Base-by-base conservation (phyloP, 1,140 invertebrate species). In the Dendroctonus valens region DNA sequence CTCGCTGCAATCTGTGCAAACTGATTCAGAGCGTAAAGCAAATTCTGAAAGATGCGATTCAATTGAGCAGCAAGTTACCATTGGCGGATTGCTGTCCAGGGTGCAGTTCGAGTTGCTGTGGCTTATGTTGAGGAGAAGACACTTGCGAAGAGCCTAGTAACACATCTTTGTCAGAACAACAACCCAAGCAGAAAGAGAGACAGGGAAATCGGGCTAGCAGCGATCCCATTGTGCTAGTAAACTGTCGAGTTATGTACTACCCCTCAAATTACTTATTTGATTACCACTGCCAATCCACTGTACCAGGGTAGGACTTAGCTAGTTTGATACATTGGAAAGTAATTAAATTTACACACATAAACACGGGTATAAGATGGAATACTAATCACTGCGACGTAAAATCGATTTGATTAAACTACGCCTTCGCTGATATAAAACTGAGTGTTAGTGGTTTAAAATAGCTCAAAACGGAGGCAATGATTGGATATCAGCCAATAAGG, bases 61-160 rank as follows among this genome's bases (percentile, higher is more conserved):
- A 26, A 26, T 26, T 26, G 26, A 3, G 26, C 26, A 26, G 26
- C 26, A 26, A 78, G 60, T 72, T 86, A 90, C 88, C 89, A 83
- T 90, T 90, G 78, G 87, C 84, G 81, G 89, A 90, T 79, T 84
- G 83, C 74, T 85, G 82, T 79, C 81, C 83, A 72, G 87, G 85
- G 81, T 87, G 87, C 77, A 91, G 83, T 80, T 91, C 88, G 78
- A 91, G 84, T 80, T 90, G 87, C 77, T 83, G 75, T 69, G 77
- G 83, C 80, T 85, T 84, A 79, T 86, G 84, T 73, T 85, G 82
- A 70, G 88, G 88, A 77, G 88, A 87, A 78, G 86, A 84, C 74
- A 84, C 82, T 82, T 85, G 84, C 79, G 88, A 89, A 77, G 87
- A 82, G 77, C 86, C 89, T 87, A 84, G 78, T 78, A 78, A 81